phyloP scores from a whole-genome alignment of 2,797 vertebrate genomes.

The Rallus crepitans region DNA sequence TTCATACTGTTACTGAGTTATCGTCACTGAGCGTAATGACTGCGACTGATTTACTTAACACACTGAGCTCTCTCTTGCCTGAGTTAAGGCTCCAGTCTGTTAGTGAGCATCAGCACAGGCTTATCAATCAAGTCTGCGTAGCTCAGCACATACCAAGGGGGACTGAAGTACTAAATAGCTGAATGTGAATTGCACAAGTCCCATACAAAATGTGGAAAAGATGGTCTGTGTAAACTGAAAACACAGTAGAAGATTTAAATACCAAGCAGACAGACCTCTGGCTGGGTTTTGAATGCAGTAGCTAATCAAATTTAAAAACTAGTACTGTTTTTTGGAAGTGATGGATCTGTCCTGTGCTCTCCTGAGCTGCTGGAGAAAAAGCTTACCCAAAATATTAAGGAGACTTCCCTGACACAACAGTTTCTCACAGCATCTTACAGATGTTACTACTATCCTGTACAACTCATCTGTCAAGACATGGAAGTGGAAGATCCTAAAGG shows the following conservation, averaged over 20 bases:
- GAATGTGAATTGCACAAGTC: background rate
- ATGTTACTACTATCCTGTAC: background rate
- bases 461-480: background rate
- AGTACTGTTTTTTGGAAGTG: background rate
- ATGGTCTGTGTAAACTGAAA: background rate
- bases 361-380: background rate
- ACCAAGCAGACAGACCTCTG: background rate
- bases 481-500: background rate
- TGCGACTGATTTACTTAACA: background rate
- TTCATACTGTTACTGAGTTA: background rate
- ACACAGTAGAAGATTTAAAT: background rate
- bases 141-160: background rate
- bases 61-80: background rate
- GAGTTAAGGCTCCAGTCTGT: background rate
- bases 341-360: background rate
- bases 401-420: background rate
- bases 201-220: background rate
- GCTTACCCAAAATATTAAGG: background rate
- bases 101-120: background rate
- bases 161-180: background rate
- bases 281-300: background rate
- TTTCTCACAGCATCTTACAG: background rate
- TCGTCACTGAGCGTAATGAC: background rate
- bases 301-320: background rate
- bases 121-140: background rate